A percentile compares a stretch with the other conserved stretches of the same genome.
These are phyloP conservation scores for Dryas iulia DNA, from an alignment of 1,140 invertebrate species.

Conservation along the genomic window DNA sequence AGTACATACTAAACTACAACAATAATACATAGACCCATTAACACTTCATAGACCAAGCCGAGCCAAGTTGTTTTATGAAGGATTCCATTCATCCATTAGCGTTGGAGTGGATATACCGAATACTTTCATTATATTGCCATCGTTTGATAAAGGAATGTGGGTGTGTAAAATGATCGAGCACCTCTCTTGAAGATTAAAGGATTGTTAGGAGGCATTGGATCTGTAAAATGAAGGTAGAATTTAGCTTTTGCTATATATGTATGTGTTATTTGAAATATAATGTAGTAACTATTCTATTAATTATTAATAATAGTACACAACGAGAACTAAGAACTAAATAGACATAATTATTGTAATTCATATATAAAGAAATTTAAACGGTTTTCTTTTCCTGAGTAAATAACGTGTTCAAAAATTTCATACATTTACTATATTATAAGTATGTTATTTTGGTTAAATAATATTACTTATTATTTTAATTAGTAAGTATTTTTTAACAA, in stretches of 20 bases:
- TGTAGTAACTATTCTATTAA: neutral
- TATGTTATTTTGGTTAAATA: too few species aligned
- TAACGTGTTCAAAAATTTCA: too few species aligned
- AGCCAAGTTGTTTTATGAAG: slow-evolving; percentile 2
- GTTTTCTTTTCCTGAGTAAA: too few species aligned
- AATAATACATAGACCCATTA: neutral
- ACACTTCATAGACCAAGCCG: neutral
- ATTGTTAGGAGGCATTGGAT: slow-evolving; percentile 6
- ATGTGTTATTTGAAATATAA: neutral
- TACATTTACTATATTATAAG: too few species aligned
- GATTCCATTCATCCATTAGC: slow-evolving; percentile 16
- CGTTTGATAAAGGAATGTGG: slow-evolving; percentile 21
- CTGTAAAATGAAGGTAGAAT: neutral
- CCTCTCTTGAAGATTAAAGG: slow-evolving; percentile 10
- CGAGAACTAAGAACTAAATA: too few species aligned
- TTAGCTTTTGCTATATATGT: neutral
- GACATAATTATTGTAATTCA: too few species aligned
- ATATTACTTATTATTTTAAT: too few species aligned
- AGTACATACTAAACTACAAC: neutral
- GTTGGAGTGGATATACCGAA: slow-evolving; percentile 23
- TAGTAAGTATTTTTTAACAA: too few species aligned
- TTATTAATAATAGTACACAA: too few species aligned
- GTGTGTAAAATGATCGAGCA: slow-evolving; percentile 19
- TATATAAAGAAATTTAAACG: too few species aligned
- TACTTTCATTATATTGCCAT: slow-evolving; percentile 30